phyloP scores from a whole-genome alignment of 2,888 invertebrate species.

The Eupithecia exiguata region DNA sequence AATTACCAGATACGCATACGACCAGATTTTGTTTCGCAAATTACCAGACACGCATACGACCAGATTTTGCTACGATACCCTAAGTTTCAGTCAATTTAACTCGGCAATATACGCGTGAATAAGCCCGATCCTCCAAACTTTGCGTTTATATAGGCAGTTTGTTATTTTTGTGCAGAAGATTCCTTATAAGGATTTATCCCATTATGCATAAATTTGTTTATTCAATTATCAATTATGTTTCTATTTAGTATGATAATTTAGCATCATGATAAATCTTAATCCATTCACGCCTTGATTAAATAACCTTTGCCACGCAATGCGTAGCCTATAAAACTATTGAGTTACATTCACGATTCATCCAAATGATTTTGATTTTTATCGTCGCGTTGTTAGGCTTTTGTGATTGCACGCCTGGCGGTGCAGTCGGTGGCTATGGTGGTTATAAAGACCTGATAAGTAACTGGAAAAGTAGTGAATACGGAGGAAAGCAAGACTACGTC shows the following conservation, averaged over 20 bases:
- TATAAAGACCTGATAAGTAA: slow-evolving; percentile 7
- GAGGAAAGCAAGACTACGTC: background rate
- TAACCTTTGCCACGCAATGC: background rate
- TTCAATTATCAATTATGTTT: background rate
- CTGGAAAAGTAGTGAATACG: slow-evolving; percentile 6
- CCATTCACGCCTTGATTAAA: background rate
- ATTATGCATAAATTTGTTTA: background rate
- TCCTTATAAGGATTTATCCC: background rate
- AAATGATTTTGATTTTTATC: slow-evolving; percentile 28
- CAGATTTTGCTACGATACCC: too few relatives aligned
- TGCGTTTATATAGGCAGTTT: background rate
- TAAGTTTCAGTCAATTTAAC: background rate
- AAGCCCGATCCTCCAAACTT: background rate
- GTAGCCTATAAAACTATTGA: background rate
- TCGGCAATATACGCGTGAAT: background rate
- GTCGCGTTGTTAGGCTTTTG: slow-evolving; percentile 20
- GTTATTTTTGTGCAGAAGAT: background rate
- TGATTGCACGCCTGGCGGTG: slow-evolving; percentile 14
- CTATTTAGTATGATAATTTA: background rate
- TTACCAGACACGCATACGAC: too few relatives aligned
- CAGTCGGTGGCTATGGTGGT: background rate
- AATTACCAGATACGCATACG: too few relatives aligned
- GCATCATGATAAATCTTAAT: background rate
- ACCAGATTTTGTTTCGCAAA: too few relatives aligned
- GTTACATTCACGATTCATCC: slow-evolving; percentile 3